phyloP scores from a whole-genome alignment of 2,113 vertebrate species.

The Mohoua ochrocephala region DNA sequence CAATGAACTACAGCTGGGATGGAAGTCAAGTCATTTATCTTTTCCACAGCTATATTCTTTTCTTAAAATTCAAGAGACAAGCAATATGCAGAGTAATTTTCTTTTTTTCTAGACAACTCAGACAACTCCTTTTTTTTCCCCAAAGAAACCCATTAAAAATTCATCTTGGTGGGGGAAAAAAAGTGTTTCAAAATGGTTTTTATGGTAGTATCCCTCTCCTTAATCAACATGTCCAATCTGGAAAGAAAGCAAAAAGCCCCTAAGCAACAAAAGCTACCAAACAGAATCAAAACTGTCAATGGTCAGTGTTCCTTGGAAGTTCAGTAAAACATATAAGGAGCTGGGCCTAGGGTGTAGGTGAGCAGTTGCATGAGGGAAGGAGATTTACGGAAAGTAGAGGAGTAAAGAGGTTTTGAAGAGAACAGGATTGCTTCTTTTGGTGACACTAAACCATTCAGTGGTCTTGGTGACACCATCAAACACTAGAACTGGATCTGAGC shows the following conservation, averaged over 20 bases:
- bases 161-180: too few relatives aligned
- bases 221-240: not conserved
- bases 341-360: not conserved
- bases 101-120: not conserved
- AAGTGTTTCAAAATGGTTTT: not conserved
- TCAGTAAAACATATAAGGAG: not conserved
- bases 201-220: not conserved
- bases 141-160: not conserved
- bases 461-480: not conserved
- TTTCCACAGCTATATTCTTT: not conserved
- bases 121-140: not conserved
- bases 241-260: not conserved
- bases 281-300: not conserved
- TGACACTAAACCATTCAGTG: not conserved
- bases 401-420: not conserved
- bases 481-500: too few relatives aligned
- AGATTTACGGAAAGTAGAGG: not conserved
- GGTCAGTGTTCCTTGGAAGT: fast-evolving
- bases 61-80: not conserved
- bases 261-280: fast-evolving
- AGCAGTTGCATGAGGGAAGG: not conserved
- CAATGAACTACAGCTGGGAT: not conserved
- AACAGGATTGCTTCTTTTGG: not conserved
- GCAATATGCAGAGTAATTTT: not conserved
- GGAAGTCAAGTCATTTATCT: not conserved